phyloP scores from a whole-genome alignment of 2,113 vertebrate genomes.

The Alligator mississippiensis region DNA sequence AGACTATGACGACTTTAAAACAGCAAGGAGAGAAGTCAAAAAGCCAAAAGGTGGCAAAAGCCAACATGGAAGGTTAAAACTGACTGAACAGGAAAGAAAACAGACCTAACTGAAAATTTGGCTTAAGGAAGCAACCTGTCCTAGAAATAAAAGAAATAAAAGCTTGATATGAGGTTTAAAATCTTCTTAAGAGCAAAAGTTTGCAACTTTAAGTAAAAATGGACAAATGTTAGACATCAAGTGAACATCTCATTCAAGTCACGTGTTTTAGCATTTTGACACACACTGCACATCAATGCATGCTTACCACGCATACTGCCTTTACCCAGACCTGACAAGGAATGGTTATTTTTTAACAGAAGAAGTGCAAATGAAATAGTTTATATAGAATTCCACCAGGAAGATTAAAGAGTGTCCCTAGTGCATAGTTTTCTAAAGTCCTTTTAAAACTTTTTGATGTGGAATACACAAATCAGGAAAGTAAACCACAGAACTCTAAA shows the following conservation, averaged over 20 bases:
- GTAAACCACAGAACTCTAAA: neutral
- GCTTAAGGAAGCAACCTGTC: constrained; percentile 24
- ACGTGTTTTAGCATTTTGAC: constrained; percentile 45
- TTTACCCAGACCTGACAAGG: constrained; percentile 44
- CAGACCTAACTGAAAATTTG: constrained; percentile 68
- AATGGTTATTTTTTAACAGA: neutral
- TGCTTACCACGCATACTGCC: constrained; percentile 40
- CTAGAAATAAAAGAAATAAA: neutral
- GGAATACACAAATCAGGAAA: neutral
- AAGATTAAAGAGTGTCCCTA: neutral
- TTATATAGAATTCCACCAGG: neutral
- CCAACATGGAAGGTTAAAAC: constrained; percentile 73
- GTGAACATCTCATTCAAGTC: neutral
- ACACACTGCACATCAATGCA: constrained; percentile 27
- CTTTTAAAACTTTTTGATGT: neutral
- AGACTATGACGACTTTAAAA: constrained; percentile 75
- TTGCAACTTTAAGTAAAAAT: constrained; percentile 34
- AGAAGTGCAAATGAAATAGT: neutral
- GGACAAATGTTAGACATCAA: constrained; percentile 43
- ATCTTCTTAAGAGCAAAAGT: constrained; percentile 76
- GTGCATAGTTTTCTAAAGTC: neutral
- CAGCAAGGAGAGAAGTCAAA: constrained; percentile 79
- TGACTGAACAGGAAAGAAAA: constrained; percentile 81
- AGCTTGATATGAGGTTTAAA: constrained; percentile 48
- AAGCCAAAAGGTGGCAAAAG: constrained; percentile 60